Base-by-base conservation (phyloP, 2,888 invertebrate species). In the Hyles lineata region DNA sequence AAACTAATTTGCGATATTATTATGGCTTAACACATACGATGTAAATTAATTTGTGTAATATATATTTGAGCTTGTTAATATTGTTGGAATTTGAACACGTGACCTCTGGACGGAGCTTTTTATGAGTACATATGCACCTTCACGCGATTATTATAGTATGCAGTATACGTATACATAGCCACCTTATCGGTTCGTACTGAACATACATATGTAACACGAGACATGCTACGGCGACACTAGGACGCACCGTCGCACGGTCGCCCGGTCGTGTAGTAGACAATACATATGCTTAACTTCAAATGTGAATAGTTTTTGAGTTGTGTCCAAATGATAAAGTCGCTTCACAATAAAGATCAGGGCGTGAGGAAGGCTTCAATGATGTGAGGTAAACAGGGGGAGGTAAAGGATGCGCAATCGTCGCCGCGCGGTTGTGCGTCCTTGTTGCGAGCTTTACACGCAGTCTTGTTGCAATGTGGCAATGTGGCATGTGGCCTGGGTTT, bases 271-370 rank as follows among this genome's bases (percentile, higher is more conserved):
- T 35, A 63, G 17, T 70, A 21, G 77, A 75, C 72, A 77, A 70
- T 76, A 79, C 77, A 78, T 76, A 79, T 79, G 79, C 79, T 79
- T 79, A 76, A 76, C 74, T 79, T 78, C 85, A 88, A 87, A 86
- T 93, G 94, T 94, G 94, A 94, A 94, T 94, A 94, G 94, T 94
- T 94, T 94, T 94, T 94, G 94, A 94, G 94, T 91, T 89, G 92
- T 90, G 90, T 87, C 86, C 85, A 84, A 84, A 84, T 87, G 82
- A 78, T 79, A 82, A 84, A 83, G 80, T 80, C 76, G 79, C 78
- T 80, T 81, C 80, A 80, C 78, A 81, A 82, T 82, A 82, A 83
- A 88, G 79, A 92, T 93, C 93, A 93, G 94, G 93, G 94, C 94
- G 93, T 90, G 91, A 91, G 91, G 88, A 89, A 88, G 90, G 89